Evolutionary conservation across 2,888 invertebrate species (phyloP).

Genomic region (Helobdella robusta): DNA sequence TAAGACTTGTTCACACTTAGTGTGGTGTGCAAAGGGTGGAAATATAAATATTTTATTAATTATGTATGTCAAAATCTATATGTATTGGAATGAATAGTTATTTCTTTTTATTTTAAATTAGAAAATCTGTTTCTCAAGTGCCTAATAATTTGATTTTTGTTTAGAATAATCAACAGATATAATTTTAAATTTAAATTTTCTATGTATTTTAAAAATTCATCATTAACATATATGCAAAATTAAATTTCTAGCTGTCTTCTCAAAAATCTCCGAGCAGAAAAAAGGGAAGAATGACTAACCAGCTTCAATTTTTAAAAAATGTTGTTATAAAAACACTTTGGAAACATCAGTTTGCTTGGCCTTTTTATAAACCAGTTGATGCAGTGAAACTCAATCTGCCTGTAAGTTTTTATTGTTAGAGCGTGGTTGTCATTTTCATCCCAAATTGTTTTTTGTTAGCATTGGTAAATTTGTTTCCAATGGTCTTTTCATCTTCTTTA

Average conservation of each 20-base stretch:
- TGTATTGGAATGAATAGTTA: too few relatives aligned
- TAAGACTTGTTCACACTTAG: too few relatives aligned
- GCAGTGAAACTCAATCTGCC: constrained; percentile 87
- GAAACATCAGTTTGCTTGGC: constrained; percentile 98
- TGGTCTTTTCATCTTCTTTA: background rate
- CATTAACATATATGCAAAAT: background rate
- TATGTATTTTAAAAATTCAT: background rate
- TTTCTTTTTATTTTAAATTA: too few relatives aligned
- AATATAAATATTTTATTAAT: too few relatives aligned
- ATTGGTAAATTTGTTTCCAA: background rate
- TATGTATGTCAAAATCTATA: too few relatives aligned
- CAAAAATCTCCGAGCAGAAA: constrained; percentile 7
- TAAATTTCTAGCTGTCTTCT: background rate
- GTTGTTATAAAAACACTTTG: constrained; percentile 89
- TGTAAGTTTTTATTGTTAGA: constrained; percentile 55
- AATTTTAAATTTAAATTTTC: background rate
- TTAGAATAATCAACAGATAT: background rate
- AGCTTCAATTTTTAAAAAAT: constrained; percentile 81
- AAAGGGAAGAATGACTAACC: constrained; percentile 62
- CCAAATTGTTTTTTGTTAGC: background rate
- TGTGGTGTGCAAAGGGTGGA: too few relatives aligned
- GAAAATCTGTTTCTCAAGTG: too few relatives aligned
- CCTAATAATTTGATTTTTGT: background rate
- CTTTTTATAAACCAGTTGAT: constrained; percentile 94
- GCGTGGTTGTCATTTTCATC: background rate